Base-by-base conservation (phyloP, 2,888 invertebrate genomes). In the Eupithecia abbreviata region DNA sequence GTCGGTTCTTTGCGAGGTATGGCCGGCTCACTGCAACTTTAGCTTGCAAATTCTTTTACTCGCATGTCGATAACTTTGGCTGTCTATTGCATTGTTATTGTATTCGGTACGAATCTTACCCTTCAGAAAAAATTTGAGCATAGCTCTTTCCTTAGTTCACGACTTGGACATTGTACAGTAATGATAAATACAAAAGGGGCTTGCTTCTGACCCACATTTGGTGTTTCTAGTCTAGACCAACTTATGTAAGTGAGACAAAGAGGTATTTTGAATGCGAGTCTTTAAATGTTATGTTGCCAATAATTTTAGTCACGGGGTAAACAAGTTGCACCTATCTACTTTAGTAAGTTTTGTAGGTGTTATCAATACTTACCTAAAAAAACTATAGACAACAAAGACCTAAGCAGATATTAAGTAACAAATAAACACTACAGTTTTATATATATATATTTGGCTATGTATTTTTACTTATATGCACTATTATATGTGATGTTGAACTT, bases 171-270 rank as follows among this genome's bases (percentile, higher is more conserved):
- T 30, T 30, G 30, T 0, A 30, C 13, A 65, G 41, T 65, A 41
- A 65, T 65, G 13, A 65, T 42, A 77, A 75, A 72, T 72, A 90
- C 89, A 90, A 90, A 90, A 75, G 77, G 86, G 86, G 84, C 81
- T 85, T 81, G 82, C 79, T 83, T 82, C 81, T 85, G 86, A 86
- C 87, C 88, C 76, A 85, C 82, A 85, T 89, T 79, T 79, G 81
- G 18, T 58, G 10, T 81, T 82, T 80, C 77, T 77, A 80, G 77
- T 80, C 79, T 83, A 80, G 82, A 65, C 65, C 65, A 65, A 65
- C 65, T 87, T 86, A 82, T 82, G 82, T 82, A 85, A 87, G 80
- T 67, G 78, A 58, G 58, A 58, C 58, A 58, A 58, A 18, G 18
- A 18, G 18, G 58, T 58, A 18, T 79, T 82, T 47, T 73, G 75